Evolutionary conservation across 2,888 invertebrate genomes (phyloP).

Genomic region (Lamproptera curius): DNA sequence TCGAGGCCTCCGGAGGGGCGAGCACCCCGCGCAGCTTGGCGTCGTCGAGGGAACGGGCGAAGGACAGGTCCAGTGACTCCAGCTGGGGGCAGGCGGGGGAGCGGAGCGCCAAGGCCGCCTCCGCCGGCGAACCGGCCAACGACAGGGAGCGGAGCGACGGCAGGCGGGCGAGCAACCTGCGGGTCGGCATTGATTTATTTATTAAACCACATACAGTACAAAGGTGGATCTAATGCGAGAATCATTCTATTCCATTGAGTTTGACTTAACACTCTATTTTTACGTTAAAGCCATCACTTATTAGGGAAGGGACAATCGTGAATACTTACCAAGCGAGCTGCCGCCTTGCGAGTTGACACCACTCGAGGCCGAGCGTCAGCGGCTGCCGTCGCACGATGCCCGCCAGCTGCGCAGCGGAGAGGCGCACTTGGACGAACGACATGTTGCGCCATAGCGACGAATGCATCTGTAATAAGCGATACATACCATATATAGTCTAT

Average conservation of each 20-base stretch:
- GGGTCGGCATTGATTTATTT: too few relatives aligned
- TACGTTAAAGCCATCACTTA: too few relatives aligned
- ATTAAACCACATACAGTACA: too few relatives aligned
- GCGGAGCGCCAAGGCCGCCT: constrained; percentile 88
- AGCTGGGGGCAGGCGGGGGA: constrained; percentile 90
- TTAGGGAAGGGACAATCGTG: too few relatives aligned
- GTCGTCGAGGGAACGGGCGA: constrained; percentile 91
- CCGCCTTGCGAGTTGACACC: constrained; percentile 91
- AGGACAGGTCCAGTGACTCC: constrained; percentile 88
- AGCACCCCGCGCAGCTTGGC: constrained; percentile 90
- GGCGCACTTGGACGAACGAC: constrained; percentile 87
- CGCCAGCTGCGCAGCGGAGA: constrained; percentile 85
- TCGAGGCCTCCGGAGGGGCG: constrained; percentile 90
- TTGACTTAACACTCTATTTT: too few relatives aligned
- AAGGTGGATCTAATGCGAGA: too few relatives aligned
- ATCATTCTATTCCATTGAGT: too few relatives aligned
- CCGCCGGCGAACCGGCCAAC: constrained; percentile 86
- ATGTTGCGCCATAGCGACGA: constrained; percentile 91
- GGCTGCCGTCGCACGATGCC: constrained; percentile 95
- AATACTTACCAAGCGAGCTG: constrained; percentile 91
- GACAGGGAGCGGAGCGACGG: constrained; percentile 90
- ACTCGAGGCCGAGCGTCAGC: constrained; percentile 88
- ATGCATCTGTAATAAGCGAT: constrained; percentile 83
- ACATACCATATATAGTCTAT: too few relatives aligned
- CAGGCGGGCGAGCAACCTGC: constrained; percentile 86